Base-by-base conservation (phyloP, 2,797 vertebrate species). In the Poeciliopsis infans region DNA sequence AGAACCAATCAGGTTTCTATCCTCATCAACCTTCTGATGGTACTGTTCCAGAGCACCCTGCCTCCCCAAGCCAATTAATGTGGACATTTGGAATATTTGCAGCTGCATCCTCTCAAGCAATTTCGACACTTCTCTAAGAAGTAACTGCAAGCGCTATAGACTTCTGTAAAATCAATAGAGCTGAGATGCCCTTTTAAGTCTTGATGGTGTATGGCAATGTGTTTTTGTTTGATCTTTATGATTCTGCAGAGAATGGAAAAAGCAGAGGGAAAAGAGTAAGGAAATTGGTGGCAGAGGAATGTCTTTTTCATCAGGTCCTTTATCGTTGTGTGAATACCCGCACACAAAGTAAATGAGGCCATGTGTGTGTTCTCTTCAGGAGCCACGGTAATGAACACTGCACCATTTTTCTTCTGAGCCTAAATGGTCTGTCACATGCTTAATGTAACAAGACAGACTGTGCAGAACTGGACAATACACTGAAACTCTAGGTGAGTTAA, bases 41-140 rank as follows among this genome's bases (percentile, higher is more conserved):
- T 86, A 78, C 85, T 88, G 83, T 93, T 93, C 86, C 89, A 79
- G 59, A 79, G 88, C 82, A 93, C 85, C 87, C 89, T 91, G 89
- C 87, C 91, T 93, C 93, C 92, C 87, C 18, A 70, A 94, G 95
- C 95, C 94, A 96, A 96, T 96, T 96, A 96, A 95, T 88, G 91
- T 77, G 87, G 90, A 91, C 91, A 89, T 76, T 87, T 85, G 93
- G 89, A 92, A 94, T 94, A 94, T 94, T 93, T 91, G 87, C 82
- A 82, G 86, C 92, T 82, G 86, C 82, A 88, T 88, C 87, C 88
- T 91, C 89, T 93, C 83, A 74, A 84, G 88, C 84, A 87, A 87
- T 93, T 91, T 90, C 87, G 90, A 80, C 89, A 91, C 87, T 89
- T 94, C 88, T 93, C 83, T 15, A 79, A 83, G 90, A 92, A 91